Percentiles rank a stretch among this genome's conserved stretches.
Conservation (phyloP, 2,888 invertebrate genomes). For the Apantesis nais region DNA sequence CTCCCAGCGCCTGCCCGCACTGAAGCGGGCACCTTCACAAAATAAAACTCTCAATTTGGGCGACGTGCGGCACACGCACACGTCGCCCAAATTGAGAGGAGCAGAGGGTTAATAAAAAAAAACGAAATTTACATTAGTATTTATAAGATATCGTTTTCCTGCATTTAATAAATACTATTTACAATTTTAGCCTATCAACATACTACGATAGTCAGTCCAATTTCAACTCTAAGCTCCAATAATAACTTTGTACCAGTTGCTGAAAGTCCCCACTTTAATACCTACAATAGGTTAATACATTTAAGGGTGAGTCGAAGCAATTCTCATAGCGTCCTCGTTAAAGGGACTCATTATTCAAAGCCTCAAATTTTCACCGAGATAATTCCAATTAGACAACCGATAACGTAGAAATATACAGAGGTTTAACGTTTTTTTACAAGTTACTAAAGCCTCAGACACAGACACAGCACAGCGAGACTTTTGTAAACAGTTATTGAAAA, state of each 20-base stretch:
- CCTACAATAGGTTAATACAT: conserved; percentile 38
- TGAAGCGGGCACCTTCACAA: too few species aligned
- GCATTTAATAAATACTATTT: neutral
- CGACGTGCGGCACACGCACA: too few species aligned
- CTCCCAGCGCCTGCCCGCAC: too few species aligned
- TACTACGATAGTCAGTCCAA: too few species aligned
- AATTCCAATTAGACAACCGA: conserved; percentile 67
- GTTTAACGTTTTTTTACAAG: conserved; percentile 5
- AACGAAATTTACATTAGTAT: too few species aligned
- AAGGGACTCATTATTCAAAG: conserved; percentile 69
- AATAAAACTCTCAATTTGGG: too few species aligned
- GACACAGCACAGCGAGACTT: neutral
- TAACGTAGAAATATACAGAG: conserved; percentile 20
- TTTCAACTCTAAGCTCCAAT: neutral
- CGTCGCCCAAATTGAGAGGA: too few species aligned
- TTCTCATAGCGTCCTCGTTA: conserved; percentile 63
- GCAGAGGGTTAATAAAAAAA: too few species aligned
- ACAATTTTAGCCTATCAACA: neutral
- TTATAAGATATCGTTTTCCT: too few species aligned
- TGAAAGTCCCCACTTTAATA: conserved; percentile 18
- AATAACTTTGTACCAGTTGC: neutral
- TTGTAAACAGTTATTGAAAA: neutral
- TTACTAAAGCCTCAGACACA: neutral
- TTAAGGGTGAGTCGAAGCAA: conserved; percentile 46
- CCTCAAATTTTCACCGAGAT: conserved; percentile 67